Conservation (phyloP, 2,888 invertebrate species). For the Agonopterix alstromeriana region DNA sequence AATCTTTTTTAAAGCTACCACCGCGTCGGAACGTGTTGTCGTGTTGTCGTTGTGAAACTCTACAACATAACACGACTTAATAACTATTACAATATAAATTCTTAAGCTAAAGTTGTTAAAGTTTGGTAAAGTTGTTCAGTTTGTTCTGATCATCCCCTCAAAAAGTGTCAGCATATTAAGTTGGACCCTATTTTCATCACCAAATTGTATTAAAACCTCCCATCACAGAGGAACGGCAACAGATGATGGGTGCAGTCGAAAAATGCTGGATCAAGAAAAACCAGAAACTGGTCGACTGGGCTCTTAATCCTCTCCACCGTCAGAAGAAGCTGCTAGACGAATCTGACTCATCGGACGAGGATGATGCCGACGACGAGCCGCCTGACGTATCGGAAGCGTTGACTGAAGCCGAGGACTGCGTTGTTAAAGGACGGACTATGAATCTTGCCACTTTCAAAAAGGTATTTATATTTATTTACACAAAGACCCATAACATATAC, state of each 20-base stretch:
- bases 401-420: slow-evolving; percentile 85
- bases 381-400: slow-evolving; percentile 30
- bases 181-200: no score
- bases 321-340: slow-evolving; percentile 34
- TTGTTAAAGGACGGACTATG: slow-evolving; percentile 61
- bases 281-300: slow-evolving; percentile 40
- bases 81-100: no score
- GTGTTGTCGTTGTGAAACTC: no score
- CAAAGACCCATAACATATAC: no score
- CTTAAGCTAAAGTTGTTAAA: no score
- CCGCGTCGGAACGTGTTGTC: no score
- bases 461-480: slow-evolving; percentile 20
- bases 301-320: slow-evolving; percentile 42
- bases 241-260: slow-evolving; percentile 84
- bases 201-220: neutral
- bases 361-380: slow-evolving; percentile 59
- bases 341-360: slow-evolving; percentile 42
- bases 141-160: no score
- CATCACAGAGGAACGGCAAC: slow-evolving; percentile 82
- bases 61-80: no score
- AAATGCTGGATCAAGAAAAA: slow-evolving; percentile 83
- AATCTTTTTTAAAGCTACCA: no score
- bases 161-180: no score
- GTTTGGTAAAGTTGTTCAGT: no score
- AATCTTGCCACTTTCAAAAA: slow-evolving; percentile 34